These are phyloP conservation scores for Chondrilla cf. caribensis DNA, from an alignment of 37 sponge, comb jelly and placozoan genomes.

Conservation along the genomic window DNA sequence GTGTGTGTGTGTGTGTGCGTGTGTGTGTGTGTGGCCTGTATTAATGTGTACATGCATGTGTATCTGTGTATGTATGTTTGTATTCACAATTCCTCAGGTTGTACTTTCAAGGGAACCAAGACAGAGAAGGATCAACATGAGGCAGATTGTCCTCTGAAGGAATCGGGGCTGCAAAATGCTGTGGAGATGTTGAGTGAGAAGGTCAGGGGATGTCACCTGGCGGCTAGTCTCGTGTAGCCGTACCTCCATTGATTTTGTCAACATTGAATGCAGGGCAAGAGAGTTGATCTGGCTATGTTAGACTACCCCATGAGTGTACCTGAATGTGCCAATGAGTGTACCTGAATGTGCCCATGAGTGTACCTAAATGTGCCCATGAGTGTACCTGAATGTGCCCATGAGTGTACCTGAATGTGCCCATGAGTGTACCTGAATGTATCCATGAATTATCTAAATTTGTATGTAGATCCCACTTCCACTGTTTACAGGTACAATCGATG, in stretches of 20 bases:
- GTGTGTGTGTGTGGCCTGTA: too few relatives aligned
- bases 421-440: too few relatives aligned
- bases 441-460: too few relatives aligned
- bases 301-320: neutral
- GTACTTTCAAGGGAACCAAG: slow-evolving; percentile 52
- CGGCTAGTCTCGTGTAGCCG: too few relatives aligned
- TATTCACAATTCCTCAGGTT: slow-evolving; percentile 63
- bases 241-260: too few relatives aligned
- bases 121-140: slow-evolving; percentile 54
- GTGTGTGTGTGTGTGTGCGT: too few relatives aligned
- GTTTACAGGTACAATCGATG: too few relatives aligned
- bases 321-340: neutral
- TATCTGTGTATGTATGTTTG: too few relatives aligned
- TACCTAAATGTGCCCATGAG: neutral
- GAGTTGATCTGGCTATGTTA: slow-evolving; percentile 11
- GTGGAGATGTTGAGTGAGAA: neutral
- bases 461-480: too few relatives aligned
- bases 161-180: neutral
- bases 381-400: neutral
- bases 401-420: too few relatives aligned
- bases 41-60: too few relatives aligned
- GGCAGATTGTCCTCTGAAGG: slow-evolving; percentile 39
- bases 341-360: neutral
- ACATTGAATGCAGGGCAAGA: neutral
- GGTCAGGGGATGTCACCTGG: neutral